Evolutionary conservation across 1,140 invertebrate species (phyloP), one percentile per base, ranked within the genome.

Genomic region (Drosophila chauvacae): DNA sequence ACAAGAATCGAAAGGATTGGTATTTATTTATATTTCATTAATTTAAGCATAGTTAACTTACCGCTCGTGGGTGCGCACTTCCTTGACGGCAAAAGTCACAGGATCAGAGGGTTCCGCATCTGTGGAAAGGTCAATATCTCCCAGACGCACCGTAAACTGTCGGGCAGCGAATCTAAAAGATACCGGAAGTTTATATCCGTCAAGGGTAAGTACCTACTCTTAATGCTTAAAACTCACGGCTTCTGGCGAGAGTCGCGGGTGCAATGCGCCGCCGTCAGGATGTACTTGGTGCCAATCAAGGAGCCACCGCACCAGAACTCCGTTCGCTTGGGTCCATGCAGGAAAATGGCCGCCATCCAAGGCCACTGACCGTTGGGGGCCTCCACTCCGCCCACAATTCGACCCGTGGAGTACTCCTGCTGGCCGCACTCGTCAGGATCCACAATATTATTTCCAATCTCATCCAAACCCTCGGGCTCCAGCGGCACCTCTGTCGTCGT

Each of bases 231-330:
- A 0, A 69, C 95, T 95, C 94, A 98, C 97, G 96, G 96, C 92
- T 96, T 95, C 90, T 98, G 97, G 69, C 96, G 94, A 2, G 96
- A 96, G 92, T 98, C 97, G 77, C 96, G 94, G 2, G 96, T 98
- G 90, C 97, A 98, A 94, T 99, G 98, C 16, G 97, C 97, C 2
- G 97, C 97, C 1, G 98, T 98, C 1, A 98, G 94, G 30, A 98
- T 95, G 85, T 98, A 96, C 62, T 94, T 94, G 14, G 95, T 93
- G 11, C 95, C 96, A 37, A 99, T 96, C 9, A 99, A 93, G 0
- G 97, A 97, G 3, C 97, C 98, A 1, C 97, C 98, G 84, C 98
- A 98, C 96, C 97, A 98, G 93, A 98, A 98, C 93, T 98, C 97
- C 0, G 96, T 96, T 18, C 97, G 94, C 73, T 96, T 95, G 33